A percentile compares a stretch with the other conserved stretches of the same genome.
Evolutionary conservation across 1,140 invertebrate species (phyloP).

Genomic region (Camponotus vicinus): DNA sequence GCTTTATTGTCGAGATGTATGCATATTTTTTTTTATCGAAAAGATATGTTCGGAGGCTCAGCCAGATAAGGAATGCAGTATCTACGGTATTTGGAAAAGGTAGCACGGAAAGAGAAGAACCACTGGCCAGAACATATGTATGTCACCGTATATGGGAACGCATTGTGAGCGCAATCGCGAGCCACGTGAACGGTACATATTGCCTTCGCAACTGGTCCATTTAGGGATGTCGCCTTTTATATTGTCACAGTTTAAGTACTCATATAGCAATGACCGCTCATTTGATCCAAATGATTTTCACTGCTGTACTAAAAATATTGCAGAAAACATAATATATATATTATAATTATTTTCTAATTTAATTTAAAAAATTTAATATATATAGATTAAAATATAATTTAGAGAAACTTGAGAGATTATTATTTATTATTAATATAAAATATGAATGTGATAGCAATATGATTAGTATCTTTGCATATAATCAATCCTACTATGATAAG

Average conservation of each 20-base stretch:
- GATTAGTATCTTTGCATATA: background rate
- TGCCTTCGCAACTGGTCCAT: constrained; percentile 75
- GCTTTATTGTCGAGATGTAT: constrained; percentile 62
- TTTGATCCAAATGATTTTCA: constrained; percentile 9
- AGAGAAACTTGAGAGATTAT: background rate
- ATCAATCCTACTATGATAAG: background rate
- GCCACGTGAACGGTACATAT: constrained; percentile 75
- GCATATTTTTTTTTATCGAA: constrained; percentile 63
- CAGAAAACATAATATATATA: background rate
- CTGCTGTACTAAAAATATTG: background rate
- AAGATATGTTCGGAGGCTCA: constrained; percentile 71
- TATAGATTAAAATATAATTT: constrained; percentile 7
- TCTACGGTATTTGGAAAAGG: constrained; percentile 71
- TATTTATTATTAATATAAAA: constrained; percentile 7
- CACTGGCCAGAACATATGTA: constrained; percentile 75
- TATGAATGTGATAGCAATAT: background rate
- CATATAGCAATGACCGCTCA: constrained; percentile 35
- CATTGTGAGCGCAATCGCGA: constrained; percentile 75
- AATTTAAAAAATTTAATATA: background rate
- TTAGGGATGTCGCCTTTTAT: constrained; percentile 75
- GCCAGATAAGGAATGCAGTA: constrained; percentile 73
- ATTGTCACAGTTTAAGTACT: constrained; percentile 68
- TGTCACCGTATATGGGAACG: constrained; percentile 71
- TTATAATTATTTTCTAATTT: background rate
- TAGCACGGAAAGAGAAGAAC: constrained; percentile 70